Evolutionary conservation across 1,140 invertebrate species (phyloP).

Genomic region (Nomia melanderi): DNA sequence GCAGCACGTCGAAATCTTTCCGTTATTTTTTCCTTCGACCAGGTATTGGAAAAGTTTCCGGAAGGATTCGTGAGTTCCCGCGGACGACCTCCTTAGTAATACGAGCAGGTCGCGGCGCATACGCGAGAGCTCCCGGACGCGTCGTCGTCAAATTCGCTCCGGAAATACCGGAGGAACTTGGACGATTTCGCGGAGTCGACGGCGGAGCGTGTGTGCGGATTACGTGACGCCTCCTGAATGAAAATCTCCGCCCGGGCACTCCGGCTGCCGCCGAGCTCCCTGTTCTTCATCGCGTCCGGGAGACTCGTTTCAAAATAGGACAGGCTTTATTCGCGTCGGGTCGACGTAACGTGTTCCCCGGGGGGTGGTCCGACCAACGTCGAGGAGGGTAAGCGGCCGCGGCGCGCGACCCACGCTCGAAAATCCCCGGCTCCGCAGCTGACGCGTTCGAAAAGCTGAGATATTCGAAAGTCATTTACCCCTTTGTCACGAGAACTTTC

Average conservation of each 20-base stretch:
- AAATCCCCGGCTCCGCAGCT: constrained; percentile 19
- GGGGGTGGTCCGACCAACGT: no score
- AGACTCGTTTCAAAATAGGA: constrained; percentile 39
- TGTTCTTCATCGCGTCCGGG: constrained; percentile 12
- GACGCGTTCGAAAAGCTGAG: constrained; percentile 36
- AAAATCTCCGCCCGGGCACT: constrained; percentile 29
- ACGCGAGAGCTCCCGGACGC: constrained; percentile 20
- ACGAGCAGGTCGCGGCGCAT: constrained; percentile 14
- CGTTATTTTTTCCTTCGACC: neutral
- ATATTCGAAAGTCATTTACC: constrained; percentile 58
- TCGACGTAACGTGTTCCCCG: neutral
- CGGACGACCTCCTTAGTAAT: constrained; percentile 31
- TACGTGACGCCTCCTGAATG: constrained; percentile 50
- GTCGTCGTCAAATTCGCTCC: constrained; percentile 37
- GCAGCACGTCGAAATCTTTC: neutral
- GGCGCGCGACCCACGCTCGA: neutral
- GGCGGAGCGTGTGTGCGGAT: constrained; percentile 44
- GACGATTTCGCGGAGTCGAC: constrained; percentile 50
- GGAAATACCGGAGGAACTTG: constrained; percentile 47
- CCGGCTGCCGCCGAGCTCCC: neutral
- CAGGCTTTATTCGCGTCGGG: constrained; percentile 20
- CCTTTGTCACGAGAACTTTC: constrained; percentile 49
- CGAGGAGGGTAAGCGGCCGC: neutral
- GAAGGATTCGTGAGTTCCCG: constrained; percentile 33
- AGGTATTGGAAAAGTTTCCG: constrained; percentile 13